These are phyloP conservation scores for Falco columbarius DNA, from an alignment of 2,797 vertebrate genomes.

Conservation along the genomic window DNA sequence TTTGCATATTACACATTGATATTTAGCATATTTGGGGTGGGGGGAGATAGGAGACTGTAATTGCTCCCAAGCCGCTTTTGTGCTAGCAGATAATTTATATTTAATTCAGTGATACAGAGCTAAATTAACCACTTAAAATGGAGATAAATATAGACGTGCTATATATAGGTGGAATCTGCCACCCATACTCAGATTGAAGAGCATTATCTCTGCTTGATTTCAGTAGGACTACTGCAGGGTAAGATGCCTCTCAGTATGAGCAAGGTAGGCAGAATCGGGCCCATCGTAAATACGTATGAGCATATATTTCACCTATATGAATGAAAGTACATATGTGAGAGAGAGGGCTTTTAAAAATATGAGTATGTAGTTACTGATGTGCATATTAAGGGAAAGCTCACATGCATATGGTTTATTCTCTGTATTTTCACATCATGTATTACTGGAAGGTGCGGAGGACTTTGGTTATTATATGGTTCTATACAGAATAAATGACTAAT, in stretches of 20 bases:
- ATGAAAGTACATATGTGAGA: accelerated
- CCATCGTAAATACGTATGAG: not conserved
- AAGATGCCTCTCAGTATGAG: not conserved
- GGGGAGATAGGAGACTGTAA: constrained; percentile 6
- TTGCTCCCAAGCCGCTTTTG: constrained; percentile 64
- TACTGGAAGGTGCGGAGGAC: not conserved
- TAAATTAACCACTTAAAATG: constrained; percentile 65
- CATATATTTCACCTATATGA: not conserved
- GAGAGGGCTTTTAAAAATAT: not conserved
- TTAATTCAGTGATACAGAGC: constrained; percentile 42
- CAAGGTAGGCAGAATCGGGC: not conserved
- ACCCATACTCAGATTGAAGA: not conserved
- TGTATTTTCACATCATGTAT: not conserved
- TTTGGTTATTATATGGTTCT: not conserved
- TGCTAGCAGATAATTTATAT: constrained; percentile 56
- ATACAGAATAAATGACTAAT: not conserved
- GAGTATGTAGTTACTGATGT: not conserved
- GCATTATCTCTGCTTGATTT: constrained; percentile 9
- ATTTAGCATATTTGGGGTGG: constrained; percentile 39
- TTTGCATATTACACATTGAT: constrained; percentile 65
- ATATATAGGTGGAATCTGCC: constrained; percentile 53
- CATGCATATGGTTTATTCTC: not conserved
- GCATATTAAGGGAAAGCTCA: not conserved
- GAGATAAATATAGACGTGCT: constrained; percentile 51
- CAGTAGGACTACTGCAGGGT: not conserved